Conservation (phyloP, 2,113 vertebrate genomes). For the Cervus canadensis region DNA sequence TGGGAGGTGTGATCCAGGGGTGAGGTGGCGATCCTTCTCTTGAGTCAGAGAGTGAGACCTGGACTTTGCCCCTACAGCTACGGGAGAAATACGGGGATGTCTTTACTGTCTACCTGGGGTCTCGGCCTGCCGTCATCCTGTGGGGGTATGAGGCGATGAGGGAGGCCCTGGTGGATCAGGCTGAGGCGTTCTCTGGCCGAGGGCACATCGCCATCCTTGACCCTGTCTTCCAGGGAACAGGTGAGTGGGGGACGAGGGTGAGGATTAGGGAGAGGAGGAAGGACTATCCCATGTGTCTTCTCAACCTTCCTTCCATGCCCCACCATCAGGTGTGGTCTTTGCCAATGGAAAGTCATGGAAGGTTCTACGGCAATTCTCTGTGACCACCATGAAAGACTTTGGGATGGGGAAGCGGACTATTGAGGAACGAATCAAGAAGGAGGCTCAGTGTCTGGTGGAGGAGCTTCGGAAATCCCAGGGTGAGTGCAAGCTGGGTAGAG, state of each 20-base stretch:
- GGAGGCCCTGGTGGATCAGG: slow-evolving; percentile 79
- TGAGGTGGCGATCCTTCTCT: neutral
- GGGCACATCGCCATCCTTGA: slow-evolving; percentile 50
- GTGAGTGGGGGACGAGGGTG: neutral
- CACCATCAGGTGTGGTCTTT: neutral
- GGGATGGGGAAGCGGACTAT: slow-evolving; percentile 68
- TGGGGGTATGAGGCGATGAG: slow-evolving; percentile 75
- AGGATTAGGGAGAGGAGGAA: neutral
- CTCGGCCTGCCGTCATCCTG: slow-evolving; percentile 66
- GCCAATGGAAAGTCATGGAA: slow-evolving; percentile 68
- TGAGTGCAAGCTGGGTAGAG: slow-evolving; percentile 37
- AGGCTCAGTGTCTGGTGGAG: slow-evolving; percentile 63
- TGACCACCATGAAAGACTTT: slow-evolving; percentile 66
- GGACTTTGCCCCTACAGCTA: neutral
- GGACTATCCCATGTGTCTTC: too few species aligned
- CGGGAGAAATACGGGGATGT: slow-evolving; percentile 10
- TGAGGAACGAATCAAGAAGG: slow-evolving; percentile 58
- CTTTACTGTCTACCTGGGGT: slow-evolving; percentile 72
- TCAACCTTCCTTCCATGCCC: neutral
- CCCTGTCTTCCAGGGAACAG: neutral
- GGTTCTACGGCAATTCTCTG: slow-evolving; percentile 51
- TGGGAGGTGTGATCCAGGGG: neutral
- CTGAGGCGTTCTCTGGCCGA: slow-evolving; percentile 75
- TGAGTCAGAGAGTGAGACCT: neutral
- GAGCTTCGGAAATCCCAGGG: slow-evolving; percentile 39